Evolutionary conservation across 2,113 vertebrate species (phyloP), one percentile per base, ranked within the genome.

Genomic region (Strix aluco): DNA sequence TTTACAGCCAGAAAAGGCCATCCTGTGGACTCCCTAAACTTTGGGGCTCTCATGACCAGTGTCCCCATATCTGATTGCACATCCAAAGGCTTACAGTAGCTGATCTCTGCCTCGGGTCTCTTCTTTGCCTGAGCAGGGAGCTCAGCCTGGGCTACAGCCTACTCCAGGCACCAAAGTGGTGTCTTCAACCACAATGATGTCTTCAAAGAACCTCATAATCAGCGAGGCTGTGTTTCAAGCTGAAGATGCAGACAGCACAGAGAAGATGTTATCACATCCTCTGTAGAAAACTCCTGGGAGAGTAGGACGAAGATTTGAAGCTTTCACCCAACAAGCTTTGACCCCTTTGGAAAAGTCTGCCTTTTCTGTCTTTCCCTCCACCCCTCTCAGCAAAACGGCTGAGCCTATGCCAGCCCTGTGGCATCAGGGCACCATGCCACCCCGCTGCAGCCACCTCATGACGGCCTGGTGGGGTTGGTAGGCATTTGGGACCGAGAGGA

Each of bases 371-470:
- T 83, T 90, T 81, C 17, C 30, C 81, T 67, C 26, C 42, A 42
- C 15, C 12, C 72, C 22, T 52, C 36, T 63, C n/a, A 80, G 85
- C 61, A 69, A 36, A 65, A n/a, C 0, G 2, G 4, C 44, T 19
- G 46, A 91, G 59, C 15, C 65, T 19, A n/a, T 1, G 1, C 9
- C 21, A 46, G 91, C 13, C 40, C 88, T 38, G 72, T 30, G 66
- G 63, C 54, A 81, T 5, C 38, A 58, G 65, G 51, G 42, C 80
- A 77, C 32, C 0, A 5, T 9, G 11, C 5, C 77, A 34, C 30
- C 5, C 57, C 2, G 0, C 12, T 1, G 8, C 62, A 58, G 71
- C n/a, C 3, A 0, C 15, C 22, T 84, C 5, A 13, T 14, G 72
- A 83, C 7, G 10, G 52, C 57, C 69, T 52, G 74, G 8, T 1